Percentiles rank a stretch among this genome's conserved stretches.
Conservation (phyloP, 2,113 vertebrate genomes). For the Mystacornis crossleyi region DNA sequence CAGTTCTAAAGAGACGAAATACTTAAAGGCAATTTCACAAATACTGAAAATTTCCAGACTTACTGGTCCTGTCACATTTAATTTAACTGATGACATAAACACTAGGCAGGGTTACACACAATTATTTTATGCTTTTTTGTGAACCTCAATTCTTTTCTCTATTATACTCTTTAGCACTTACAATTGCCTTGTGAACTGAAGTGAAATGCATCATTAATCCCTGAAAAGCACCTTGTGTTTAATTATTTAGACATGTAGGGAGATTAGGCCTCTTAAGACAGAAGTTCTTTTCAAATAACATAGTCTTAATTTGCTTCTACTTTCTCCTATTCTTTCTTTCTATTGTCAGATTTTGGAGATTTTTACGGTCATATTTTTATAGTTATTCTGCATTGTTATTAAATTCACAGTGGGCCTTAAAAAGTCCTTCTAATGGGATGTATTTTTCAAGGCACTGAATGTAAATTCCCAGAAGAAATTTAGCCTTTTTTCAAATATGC, state of each 20-base stretch:
- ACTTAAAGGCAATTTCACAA: constrained; percentile 58
- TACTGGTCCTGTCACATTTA: constrained; percentile 65
- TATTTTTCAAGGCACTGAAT: background rate
- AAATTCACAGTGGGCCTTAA: background rate
- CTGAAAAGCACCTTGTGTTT: constrained; percentile 40
- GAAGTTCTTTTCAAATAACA: background rate
- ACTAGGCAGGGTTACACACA: constrained; percentile 52
- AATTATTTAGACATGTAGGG: constrained; percentile 41
- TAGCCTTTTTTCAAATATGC: background rate
- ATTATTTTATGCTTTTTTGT: constrained; percentile 33
- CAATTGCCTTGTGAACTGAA: background rate
- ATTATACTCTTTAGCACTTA: constrained; percentile 45
- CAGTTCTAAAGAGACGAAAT: constrained; percentile 68
- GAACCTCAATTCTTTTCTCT: constrained; percentile 32
- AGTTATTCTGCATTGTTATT: background rate
- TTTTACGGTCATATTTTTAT: background rate
- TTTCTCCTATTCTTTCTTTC: background rate
- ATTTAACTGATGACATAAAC: constrained; percentile 73
- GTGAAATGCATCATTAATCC: constrained; percentile 56
- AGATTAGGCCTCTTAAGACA: background rate
- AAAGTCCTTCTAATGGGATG: background rate
- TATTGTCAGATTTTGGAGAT: background rate
- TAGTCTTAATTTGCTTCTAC: background rate
- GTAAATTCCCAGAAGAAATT: background rate
- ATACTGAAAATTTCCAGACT: constrained; percentile 74